Conservation (phyloP, 2,888 invertebrate species). For the Drosophila dives region DNA sequence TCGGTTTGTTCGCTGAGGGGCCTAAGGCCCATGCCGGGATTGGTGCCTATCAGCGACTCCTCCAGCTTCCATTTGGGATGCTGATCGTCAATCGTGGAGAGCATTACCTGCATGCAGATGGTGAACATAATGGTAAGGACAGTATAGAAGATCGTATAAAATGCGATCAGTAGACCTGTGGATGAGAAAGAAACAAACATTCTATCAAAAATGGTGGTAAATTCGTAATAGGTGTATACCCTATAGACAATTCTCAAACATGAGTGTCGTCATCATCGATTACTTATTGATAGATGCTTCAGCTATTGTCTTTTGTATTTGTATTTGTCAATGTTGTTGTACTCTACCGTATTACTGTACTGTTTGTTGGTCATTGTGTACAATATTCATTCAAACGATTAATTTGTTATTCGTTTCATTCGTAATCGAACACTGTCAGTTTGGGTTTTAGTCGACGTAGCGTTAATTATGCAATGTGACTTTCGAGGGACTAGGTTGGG, state of each 20-base stretch:
- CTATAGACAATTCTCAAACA: no score
- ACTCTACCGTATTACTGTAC: constrained; percentile 46
- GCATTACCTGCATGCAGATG: constrained; percentile 93
- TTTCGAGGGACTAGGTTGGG: constrained; percentile 12
- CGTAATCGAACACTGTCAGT: constrained; percentile 45
- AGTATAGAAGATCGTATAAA: constrained; percentile 95
- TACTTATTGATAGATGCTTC: constrained; percentile 57
- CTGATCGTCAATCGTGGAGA: constrained; percentile 88
- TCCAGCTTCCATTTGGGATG: constrained; percentile 91
- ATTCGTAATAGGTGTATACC: no score
- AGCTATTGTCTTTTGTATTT: constrained; percentile 11
- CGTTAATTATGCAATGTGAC: constrained; percentile 60
- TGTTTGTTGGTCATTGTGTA: constrained; percentile 60
- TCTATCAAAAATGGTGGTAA: not conserved
- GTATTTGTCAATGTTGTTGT: constrained; percentile 7
- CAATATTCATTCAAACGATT: constrained; percentile 67
- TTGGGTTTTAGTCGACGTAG: constrained; percentile 54
- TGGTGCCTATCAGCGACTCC: constrained; percentile 90
- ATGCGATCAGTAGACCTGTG: constrained; percentile 91
- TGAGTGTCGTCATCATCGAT: constrained; percentile 48
- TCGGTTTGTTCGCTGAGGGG: constrained; percentile 86
- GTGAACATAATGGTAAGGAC: constrained; percentile 93
- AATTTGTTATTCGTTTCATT: constrained; percentile 53
- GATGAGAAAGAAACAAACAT: not conserved
- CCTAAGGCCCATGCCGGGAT: constrained; percentile 88